Evolutionary conservation across 2,797 vertebrate species (phyloP).

Genomic region (Pseudocheirus occidentalis): DNA sequence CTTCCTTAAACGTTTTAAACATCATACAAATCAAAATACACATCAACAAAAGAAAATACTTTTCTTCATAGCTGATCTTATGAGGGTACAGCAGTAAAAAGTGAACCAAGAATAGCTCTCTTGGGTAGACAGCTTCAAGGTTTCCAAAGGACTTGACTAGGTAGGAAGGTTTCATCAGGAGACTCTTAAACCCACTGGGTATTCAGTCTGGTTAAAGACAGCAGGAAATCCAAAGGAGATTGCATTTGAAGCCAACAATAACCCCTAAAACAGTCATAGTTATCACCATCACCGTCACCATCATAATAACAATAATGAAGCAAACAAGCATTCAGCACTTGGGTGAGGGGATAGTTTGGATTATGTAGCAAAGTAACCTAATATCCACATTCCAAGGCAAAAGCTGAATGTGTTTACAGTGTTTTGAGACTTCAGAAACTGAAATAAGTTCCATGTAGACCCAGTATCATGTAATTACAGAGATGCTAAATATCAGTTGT

Average conservation of each 20-base stretch:
- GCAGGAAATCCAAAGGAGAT: constrained; percentile 12
- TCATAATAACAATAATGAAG: constrained; percentile 20
- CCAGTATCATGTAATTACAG: constrained; percentile 73
- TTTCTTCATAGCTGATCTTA: background rate
- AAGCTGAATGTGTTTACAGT: constrained; percentile 65
- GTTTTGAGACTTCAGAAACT: constrained; percentile 66
- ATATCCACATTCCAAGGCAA: constrained; percentile 33
- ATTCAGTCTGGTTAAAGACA: background rate
- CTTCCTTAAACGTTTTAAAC: background rate
- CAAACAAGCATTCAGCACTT: background rate
- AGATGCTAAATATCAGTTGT: constrained; percentile 66
- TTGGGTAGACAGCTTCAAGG: background rate
- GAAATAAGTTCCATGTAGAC: constrained; percentile 67
- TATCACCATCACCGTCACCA: constrained; percentile 7
- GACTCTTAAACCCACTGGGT: background rate
- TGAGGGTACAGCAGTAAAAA: background rate
- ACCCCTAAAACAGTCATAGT: background rate
- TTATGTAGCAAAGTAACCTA: constrained; percentile 21
- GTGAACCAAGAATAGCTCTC: background rate
- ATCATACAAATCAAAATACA: background rate
- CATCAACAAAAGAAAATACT: background rate
- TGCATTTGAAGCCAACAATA: background rate
- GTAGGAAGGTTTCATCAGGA: background rate
- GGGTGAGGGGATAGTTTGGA: background rate
- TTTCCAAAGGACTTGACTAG: background rate